Evolutionary conservation across 2,888 invertebrate genomes (phyloP).

Genomic region (Anoncus sp.): DNA sequence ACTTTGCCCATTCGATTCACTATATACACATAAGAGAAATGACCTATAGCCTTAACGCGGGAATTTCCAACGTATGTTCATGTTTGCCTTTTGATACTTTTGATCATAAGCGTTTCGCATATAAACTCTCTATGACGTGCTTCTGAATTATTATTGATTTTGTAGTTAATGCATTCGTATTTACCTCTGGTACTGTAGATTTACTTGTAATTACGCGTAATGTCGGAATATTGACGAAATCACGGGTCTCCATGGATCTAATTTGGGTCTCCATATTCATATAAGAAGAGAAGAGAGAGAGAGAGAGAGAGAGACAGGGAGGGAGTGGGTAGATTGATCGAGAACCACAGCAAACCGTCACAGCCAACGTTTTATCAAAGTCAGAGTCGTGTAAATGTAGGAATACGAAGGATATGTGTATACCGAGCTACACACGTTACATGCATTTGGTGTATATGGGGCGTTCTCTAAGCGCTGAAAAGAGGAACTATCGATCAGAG

Average conservation of each 20-base stretch:
- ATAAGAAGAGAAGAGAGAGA: not conserved
- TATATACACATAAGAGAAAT: not conserved
- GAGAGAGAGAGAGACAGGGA: not conserved
- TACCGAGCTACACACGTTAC: not conserved
- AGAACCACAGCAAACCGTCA: constrained; percentile 11
- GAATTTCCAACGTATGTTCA: not conserved
- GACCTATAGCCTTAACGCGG: not conserved
- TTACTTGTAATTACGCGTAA: not conserved
- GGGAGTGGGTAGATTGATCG: constrained; percentile 14
- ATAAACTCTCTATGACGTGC: too few species aligned
- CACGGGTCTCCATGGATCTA: not conserved
- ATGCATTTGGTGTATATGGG: constrained; percentile 3
- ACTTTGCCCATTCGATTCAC: not conserved
- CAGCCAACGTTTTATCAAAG: constrained; percentile 47
- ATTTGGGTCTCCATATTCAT: not conserved
- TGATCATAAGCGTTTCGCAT: too few species aligned
- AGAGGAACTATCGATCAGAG: constrained; percentile 51
- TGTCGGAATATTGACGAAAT: not conserved
- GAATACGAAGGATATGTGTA: constrained; percentile 4
- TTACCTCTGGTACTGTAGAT: not conserved
- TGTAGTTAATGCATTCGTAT: not conserved
- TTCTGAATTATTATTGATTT: not conserved
- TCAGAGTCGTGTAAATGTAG: constrained; percentile 18
- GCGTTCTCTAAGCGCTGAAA: constrained; percentile 28
- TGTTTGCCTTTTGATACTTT: too few species aligned